phyloP scores from a whole-genome alignment of 2,797 vertebrate species.

The Ibycter americanus region DNA sequence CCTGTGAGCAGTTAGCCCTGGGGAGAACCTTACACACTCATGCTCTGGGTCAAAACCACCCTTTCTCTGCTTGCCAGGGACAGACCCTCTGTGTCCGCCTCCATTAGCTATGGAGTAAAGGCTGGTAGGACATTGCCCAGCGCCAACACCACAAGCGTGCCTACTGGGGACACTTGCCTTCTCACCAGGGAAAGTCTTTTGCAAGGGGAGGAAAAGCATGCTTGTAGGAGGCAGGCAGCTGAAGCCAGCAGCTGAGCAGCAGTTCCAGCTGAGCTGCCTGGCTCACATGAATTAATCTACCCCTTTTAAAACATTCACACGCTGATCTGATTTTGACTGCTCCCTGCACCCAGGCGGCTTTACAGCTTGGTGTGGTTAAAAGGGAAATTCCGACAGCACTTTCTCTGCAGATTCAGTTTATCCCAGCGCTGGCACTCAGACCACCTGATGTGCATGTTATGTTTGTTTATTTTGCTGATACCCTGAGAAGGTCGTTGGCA shows the following conservation, averaged over 20 bases:
- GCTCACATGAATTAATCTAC: not conserved
- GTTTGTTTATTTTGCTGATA: constrained; percentile 44
- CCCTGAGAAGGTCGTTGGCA: constrained; percentile 16
- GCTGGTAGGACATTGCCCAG: not conserved
- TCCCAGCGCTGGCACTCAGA: not conserved
- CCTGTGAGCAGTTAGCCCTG: fast-evolving
- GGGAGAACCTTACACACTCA: not conserved
- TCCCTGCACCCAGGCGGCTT: not conserved
- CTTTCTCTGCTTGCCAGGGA: not conserved
- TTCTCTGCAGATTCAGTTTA: not conserved
- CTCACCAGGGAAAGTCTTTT: not conserved
- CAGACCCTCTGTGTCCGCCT: not conserved
- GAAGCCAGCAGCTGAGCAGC: not conserved
- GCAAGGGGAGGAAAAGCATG: not conserved
- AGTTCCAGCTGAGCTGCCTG: constrained; percentile 3
- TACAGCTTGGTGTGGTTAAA: constrained; percentile 11
- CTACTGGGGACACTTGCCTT: not conserved
- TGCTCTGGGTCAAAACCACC: not conserved
- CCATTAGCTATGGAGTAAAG: not conserved
- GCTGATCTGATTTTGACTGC: not conserved
- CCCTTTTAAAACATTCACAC: not conserved
- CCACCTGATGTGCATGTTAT: constrained; percentile 25
- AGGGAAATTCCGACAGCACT: not conserved
- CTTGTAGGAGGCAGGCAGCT: not conserved
- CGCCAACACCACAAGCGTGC: fast-evolving